Evolutionary conservation across 2,888 invertebrate species (phyloP), one percentile per base, ranked within the genome.

Genomic region (Sthenelais limicola): DNA sequence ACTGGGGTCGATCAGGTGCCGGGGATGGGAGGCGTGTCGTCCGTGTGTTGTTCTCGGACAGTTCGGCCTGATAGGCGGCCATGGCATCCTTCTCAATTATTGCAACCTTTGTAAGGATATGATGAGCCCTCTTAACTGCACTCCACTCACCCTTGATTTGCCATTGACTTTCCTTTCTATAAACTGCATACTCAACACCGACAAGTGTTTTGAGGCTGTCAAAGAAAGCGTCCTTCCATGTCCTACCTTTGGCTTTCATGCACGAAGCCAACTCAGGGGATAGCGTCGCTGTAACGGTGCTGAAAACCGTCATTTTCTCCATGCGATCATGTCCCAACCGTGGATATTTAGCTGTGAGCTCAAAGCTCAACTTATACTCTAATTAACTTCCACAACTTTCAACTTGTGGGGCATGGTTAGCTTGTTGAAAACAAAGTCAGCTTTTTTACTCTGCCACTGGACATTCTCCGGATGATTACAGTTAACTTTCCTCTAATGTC

Each of bases 241-340:
- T 35, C 26, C 43, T 62, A 43, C 62, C 62, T 62, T 62, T 62
- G 62, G 62, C 62, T 43, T 62, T 62, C 62, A 62, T 62, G 24
- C 62, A 62, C 35, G 62, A 62, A 62, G 62, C 62, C 3, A 62
- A 18, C 24, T 62, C 62, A 12, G 62, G 62, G 38, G 62, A 35
- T 43, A 62, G 62, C 9, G 62, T 62, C 26, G 62, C 62, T 43
- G 62, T 62, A 35, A 62, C 62, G 35, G n/a, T 38, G 21, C n/a
- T 62, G 24, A 62, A 62, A 0, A 62, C 62, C 9, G 62, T 62
- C 62, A 62, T 62, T 35, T 62, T 62, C n/a, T n/a, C n/a, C n/a
- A n/a, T n/a, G n/a, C n/a, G n/a, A n/a, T n/a, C n/a, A n/a, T n/a
- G n/a, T n/a, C n/a, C n/a, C n/a, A n/a, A n/a, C n/a, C n/a, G n/a